Conservation (phyloP, 2,113 vertebrate species). For the Mungos mungo region DNA sequence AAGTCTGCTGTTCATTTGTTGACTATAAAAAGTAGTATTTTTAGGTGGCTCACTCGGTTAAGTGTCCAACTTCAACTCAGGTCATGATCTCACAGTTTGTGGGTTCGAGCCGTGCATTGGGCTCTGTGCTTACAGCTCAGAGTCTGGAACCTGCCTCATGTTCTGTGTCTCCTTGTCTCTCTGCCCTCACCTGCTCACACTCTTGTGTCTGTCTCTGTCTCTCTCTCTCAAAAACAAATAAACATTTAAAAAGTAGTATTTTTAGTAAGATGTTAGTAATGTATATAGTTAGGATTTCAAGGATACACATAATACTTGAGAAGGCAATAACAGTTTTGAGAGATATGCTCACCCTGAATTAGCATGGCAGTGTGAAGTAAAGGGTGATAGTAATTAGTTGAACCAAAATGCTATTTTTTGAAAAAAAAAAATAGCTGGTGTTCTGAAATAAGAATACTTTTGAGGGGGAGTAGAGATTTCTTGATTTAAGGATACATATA, state of each 20-base stretch:
- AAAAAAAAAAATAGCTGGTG: slow-evolving; percentile 5
- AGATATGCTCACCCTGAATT: neutral
- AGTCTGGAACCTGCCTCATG: no score
- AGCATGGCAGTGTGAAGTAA: neutral
- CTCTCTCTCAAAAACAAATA: no score
- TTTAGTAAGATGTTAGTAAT: slow-evolving; percentile 24
- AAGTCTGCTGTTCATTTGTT: neutral
- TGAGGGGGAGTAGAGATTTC: neutral
- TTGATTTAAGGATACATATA: neutral
- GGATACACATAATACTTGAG: neutral
- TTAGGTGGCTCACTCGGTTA: neutral
- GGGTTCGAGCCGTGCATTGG: no score
- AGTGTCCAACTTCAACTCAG: no score
- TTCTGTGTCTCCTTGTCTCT: no score
- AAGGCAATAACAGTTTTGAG: slow-evolving; percentile 7
- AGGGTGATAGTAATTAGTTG: neutral
- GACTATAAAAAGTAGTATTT: neutral
- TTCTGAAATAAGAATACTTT: slow-evolving; percentile 19
- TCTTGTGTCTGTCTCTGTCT: no score
- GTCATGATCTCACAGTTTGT: no score
- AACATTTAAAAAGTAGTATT: neutral
- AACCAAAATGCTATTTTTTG: neutral
- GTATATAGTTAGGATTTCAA: slow-evolving; percentile 21
- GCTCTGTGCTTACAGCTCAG: no score
- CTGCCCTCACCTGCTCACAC: no score